Percentiles rank a stretch among this genome's conserved stretches.
Conservation (phyloP, 2,113 vertebrate genomes). For the Murina feae region DNA sequence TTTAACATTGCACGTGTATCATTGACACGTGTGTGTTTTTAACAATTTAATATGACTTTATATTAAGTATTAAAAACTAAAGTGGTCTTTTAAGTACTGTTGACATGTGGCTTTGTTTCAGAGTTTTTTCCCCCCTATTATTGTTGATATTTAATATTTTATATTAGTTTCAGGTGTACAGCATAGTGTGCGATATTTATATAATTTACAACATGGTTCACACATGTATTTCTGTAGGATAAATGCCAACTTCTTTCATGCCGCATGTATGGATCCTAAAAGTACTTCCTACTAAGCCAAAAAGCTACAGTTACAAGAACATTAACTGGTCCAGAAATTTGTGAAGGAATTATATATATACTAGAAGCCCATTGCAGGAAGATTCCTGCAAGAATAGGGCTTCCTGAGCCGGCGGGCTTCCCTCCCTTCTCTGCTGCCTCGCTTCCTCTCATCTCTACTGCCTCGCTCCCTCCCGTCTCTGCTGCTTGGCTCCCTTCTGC, state of each 20-base stretch:
- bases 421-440: no score
- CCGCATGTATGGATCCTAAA: neutral
- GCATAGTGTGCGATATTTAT: neutral
- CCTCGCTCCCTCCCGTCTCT: no score
- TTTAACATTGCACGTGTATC: neutral
- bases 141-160: neutral
- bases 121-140: neutral
- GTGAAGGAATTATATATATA: neutral
- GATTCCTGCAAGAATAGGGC: no score
- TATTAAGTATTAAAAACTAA: slow-evolving; percentile 12
- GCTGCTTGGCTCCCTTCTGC: no score
- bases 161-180: neutral
- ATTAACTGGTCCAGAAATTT: neutral
- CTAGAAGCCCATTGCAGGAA: no score
- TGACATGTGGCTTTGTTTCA: neutral
- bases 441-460: no score
- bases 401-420: no score
- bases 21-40: neutral
- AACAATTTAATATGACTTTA: neutral
- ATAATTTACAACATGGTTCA: neutral
- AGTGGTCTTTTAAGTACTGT: neutral
- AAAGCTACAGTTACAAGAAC: no score
- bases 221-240: neutral
- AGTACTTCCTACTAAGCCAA: neutral
- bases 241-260: neutral